phyloP scores from a whole-genome alignment of 1,140 invertebrate species.

The Bemisia tabaci region DNA sequence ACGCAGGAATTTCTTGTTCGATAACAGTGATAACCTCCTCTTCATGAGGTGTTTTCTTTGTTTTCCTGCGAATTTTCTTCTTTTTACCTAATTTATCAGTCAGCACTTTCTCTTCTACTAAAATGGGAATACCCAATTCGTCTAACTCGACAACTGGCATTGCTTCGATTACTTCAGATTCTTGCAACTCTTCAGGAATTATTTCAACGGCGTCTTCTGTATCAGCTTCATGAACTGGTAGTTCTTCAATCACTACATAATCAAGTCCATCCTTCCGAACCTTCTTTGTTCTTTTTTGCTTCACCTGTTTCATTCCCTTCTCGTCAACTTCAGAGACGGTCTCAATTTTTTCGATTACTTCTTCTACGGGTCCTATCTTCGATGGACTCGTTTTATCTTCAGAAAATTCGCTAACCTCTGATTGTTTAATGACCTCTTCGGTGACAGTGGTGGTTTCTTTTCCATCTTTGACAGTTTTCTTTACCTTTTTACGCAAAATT shows the following conservation, averaged over 20 bases:
- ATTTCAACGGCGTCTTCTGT: not conserved
- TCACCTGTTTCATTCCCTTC: conserved; percentile 2
- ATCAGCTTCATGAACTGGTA: not conserved
- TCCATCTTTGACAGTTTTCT: not conserved
- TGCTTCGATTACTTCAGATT: not conserved
- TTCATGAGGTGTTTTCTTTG: not conserved
- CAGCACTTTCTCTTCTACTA: not conserved
- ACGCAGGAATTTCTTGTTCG: not conserved
- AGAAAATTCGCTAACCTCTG: not conserved
- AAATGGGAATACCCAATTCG: not conserved
- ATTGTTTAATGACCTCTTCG: not conserved
- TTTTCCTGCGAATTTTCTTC: not conserved
- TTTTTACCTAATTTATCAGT: not conserved
- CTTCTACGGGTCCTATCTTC: not conserved
- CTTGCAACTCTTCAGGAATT: not conserved
- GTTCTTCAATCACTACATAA: conserved; percentile 7
- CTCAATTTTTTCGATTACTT: not conserved
- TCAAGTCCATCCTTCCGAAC: conserved; percentile 5
- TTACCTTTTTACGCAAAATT: not conserved
- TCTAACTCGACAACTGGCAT: not conserved
- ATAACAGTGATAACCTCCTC: not conserved
- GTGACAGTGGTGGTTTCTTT: not conserved
- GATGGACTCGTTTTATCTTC: not conserved
- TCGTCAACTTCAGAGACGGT: conserved; percentile 1
- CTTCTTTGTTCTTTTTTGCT: conserved; percentile 1